These are phyloP conservation scores for Pedicia rivosa DNA, from an alignment of 2,888 invertebrate species.

Conservation along the genomic window DNA sequence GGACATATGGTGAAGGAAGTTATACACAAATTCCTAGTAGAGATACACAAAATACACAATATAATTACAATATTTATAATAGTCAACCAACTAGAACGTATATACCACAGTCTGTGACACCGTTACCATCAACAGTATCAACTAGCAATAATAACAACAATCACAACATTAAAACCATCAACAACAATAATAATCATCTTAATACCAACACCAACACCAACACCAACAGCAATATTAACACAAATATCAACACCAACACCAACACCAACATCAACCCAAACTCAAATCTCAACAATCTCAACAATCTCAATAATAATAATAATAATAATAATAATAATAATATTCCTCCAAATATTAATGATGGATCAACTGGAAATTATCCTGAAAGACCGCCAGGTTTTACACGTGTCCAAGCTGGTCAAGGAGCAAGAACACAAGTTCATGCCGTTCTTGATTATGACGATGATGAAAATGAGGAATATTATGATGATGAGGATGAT, in stretches of 20 bases:
- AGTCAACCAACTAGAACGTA: conserved; percentile 14
- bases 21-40: conserved; percentile 18
- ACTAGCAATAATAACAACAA: not conserved
- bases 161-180: too few relatives aligned
- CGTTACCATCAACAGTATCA: conserved; percentile 11
- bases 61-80: conserved; percentile 22
- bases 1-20: conserved; percentile 25
- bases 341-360: conserved; percentile 6
- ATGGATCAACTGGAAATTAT: conserved; percentile 20
- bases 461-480: conserved; percentile 27
- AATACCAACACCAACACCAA: conserved; percentile 1
- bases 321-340: conserved; percentile 6
- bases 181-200: not conserved
- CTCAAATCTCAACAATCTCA: conserved; percentile 7
- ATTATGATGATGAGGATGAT: conserved; percentile 22
- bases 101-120: conserved; percentile 15
- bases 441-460: conserved; percentile 31
- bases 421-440: conserved; percentile 33
- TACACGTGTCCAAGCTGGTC: conserved; percentile 43
- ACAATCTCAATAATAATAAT: conserved; percentile 6
- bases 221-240: too few relatives aligned
- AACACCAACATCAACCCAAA: conserved; percentile 5
- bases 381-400: conserved; percentile 44
- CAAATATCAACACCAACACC: conserved; percentile 4
- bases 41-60: conserved; percentile 8